phyloP scores from a whole-genome alignment of 2,797 vertebrate genomes.

The Spinus pinus region DNA sequence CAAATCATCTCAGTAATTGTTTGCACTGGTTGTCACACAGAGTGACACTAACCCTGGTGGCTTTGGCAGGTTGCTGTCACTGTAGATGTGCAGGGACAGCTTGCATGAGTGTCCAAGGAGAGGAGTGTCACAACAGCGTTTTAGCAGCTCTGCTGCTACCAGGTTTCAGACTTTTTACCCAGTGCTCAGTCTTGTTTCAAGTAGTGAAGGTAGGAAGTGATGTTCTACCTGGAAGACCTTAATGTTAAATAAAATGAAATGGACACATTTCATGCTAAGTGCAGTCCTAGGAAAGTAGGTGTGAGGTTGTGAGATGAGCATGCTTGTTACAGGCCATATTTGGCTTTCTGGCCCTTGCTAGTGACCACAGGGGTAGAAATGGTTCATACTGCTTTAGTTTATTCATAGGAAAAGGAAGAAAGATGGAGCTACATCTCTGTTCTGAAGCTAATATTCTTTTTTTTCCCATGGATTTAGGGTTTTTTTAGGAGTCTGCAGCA shows the following conservation, averaged over 20 bases:
- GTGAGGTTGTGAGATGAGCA: neutral
- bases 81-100: neutral
- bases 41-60: neutral
- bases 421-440: neutral
- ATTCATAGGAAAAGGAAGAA: neutral
- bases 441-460: neutral
- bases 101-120: rapidly evolving
- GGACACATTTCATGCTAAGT: neutral
- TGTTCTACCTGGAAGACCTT: neutral
- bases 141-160: neutral
- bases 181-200: neutral
- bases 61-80: neutral
- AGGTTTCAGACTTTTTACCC: neutral
- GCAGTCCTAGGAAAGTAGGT: neutral
- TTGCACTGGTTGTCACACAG: neutral
- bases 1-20: neutral
- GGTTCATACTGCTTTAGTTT: neutral
- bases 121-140: neutral
- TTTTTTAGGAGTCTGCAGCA: constrained; percentile 3
- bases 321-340: neutral
- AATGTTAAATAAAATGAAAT: neutral
- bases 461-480: neutral
- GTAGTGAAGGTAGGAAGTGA: neutral
- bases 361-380: neutral
- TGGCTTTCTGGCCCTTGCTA: neutral